Base-by-base conservation (phyloP, 2,113 vertebrate genomes). In the Antidorcas marsupialis region DNA sequence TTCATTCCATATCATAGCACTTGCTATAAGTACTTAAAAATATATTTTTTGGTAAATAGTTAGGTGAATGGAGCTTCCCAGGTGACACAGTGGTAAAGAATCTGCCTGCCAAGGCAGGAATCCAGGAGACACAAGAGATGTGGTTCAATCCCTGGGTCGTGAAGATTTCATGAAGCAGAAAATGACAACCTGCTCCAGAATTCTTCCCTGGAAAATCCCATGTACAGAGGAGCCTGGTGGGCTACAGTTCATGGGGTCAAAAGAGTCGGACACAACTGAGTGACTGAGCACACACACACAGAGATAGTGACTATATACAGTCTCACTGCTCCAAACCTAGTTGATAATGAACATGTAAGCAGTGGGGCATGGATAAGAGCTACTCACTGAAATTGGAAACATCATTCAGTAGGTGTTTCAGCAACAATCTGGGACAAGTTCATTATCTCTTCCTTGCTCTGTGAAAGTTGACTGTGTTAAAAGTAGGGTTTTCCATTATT, bases 111-210 rank as follows among this genome's bases (percentile, higher is more conserved):
- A 39, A 12, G 12, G n/a, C n/a, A 71, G 67, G 67, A 39, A 71
- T 5, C 19, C 67, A 12, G 67, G 67, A 71, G 67, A 71, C 67
- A 36, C 67, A 23, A 39, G n/a, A 71, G 19, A 71, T 71, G 9
- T 0, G 9, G n/a, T 21, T 36, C 0, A 9, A 71, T 71, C n/a
- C 64, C 10, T 71, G 67, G n/a, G n/a, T 39, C n/a, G 39, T 36
- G 67, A 39, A 71, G 67, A 71, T 71, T 39, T 21, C 19, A 47
- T 12, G 67, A 19, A 71, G n/a, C 11, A 39, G n/a, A 39, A 39
- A 71, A 23, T 71, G n/a, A 39, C 19, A 71, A 3, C n/a, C 67
- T 23, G 19, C 19, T 71, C 67, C 67, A 71, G n/a, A 21, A 71
- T 12, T 39, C 67, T 71, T 71, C n/a, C n/a, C 67, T 71, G 67